These are phyloP conservation scores for Etheostoma nigrum DNA, from an alignment of 2,797 vertebrate species.

Conservation along the genomic window DNA sequence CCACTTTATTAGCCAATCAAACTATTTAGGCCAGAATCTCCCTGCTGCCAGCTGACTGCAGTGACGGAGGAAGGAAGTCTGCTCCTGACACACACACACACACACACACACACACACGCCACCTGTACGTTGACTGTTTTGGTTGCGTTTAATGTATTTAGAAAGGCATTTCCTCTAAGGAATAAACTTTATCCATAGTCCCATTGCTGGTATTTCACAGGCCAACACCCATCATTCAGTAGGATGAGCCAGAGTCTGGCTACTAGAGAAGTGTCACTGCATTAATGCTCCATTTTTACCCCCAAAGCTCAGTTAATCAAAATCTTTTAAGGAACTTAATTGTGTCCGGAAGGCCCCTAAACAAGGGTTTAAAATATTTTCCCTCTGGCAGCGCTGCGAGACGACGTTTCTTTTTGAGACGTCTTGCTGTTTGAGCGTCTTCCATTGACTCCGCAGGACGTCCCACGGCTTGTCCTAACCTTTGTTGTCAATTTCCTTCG, in stretches of 20 bases:
- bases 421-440: no score
- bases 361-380: no score
- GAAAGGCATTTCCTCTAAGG: slow-evolving; percentile 62
- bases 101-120: slow-evolving; percentile 1
- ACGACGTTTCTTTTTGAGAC: no score
- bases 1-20: not conserved
- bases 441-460: no score
- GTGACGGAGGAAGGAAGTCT: slow-evolving; percentile 27
- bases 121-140: slow-evolving; percentile 36
- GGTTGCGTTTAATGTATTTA: slow-evolving; percentile 41
- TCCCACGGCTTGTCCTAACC: no score
- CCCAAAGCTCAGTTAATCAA: no score
- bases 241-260: not conserved
- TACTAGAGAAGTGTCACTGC: not conserved
- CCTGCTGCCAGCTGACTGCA: slow-evolving; percentile 6
- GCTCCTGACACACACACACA: no score
- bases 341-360: no score
- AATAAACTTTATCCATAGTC: slow-evolving; percentile 50
- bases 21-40: slow-evolving; percentile 14
- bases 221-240: slow-evolving; percentile 43
- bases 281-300: no score
- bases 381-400: no score
- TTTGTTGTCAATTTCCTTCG: no score
- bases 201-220: slow-evolving; percentile 43
- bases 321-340: no score